Conservation (phyloP, 2,888 invertebrate genomes). For the Boloria selene region DNA sequence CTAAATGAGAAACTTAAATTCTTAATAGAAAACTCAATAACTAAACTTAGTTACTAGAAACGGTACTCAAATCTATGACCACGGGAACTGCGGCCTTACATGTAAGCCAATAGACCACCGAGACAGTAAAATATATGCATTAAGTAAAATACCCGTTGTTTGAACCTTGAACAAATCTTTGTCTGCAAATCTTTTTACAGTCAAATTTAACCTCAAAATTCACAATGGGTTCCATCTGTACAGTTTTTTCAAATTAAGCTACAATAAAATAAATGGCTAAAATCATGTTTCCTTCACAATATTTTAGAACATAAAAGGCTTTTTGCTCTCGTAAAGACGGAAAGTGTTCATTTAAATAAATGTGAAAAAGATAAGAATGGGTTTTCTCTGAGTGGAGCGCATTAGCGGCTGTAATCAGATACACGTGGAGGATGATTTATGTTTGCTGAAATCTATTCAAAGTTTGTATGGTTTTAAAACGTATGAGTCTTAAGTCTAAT, state of each 20-base stretch:
- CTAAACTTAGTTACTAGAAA: too few species aligned
- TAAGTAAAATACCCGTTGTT: too few species aligned
- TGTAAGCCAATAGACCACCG: too few species aligned
- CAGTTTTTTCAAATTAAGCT: neutral
- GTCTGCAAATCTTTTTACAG: too few species aligned
- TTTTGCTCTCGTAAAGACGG: conserved; percentile 10
- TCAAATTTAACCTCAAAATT: too few species aligned
- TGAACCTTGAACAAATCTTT: too few species aligned
- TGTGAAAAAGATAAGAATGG: conserved; percentile 19
- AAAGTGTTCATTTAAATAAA: conserved; percentile 21
- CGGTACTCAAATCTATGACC: too few species aligned
- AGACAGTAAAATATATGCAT: too few species aligned
- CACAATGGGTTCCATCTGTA: too few species aligned
- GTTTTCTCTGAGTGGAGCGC: conserved; percentile 19
- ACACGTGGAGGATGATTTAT: conserved; percentile 20
- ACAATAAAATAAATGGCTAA: conserved; percentile 1
- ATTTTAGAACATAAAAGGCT: conserved; percentile 7
- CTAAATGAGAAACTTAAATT: too few species aligned
- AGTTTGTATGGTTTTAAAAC: neutral
- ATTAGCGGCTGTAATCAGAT: conserved; percentile 19
- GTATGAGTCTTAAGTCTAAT: neutral
- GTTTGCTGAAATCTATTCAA: conserved; percentile 13
- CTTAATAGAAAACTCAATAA: too few species aligned
- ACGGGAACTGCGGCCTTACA: too few species aligned
- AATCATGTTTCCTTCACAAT: conserved; percentile 4